phyloP scores from a whole-genome alignment of 35 echinoderm and acorn worm genomes.

The Holothuria glaberrima region DNA sequence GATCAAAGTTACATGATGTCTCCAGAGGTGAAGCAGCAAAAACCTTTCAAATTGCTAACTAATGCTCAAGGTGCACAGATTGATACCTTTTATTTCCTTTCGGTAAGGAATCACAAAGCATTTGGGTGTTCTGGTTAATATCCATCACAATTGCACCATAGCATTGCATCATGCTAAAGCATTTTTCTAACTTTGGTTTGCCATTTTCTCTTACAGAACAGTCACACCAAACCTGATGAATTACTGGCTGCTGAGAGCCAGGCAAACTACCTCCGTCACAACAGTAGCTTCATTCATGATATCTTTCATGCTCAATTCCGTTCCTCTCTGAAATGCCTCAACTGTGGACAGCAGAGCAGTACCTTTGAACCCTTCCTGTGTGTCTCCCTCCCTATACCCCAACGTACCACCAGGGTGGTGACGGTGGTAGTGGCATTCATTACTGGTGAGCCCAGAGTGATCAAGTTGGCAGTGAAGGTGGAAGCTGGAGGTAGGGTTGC shows the following conservation, averaged over 20 bases:
- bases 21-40: no score
- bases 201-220: slow-evolving; percentile 75
- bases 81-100: no score
- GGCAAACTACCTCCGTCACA: slow-evolving; percentile 95
- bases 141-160: no score
- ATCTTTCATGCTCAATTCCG: slow-evolving; percentile 97
- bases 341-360: slow-evolving; percentile 90
- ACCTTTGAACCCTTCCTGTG: slow-evolving; percentile 99
- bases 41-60: no score
- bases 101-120: no score
- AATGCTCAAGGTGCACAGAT: no score
- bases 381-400: slow-evolving; percentile 91
- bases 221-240: slow-evolving; percentile 85
- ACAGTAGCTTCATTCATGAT: slow-evolving; percentile 98
- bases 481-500: slow-evolving; percentile 62
- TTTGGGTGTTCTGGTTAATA: no score
- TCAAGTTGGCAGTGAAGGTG: slow-evolving; percentile 72
- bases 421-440: slow-evolving; percentile 88
- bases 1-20: no score
- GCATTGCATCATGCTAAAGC: no score
- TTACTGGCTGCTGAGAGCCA: slow-evolving; percentile 88
- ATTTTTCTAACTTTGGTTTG: background rate
- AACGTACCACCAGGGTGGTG: slow-evolving; percentile 81
- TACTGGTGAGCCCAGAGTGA: slow-evolving; percentile 78
- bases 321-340: slow-evolving; percentile 86